Evolutionary conservation across 2,797 vertebrate genomes (phyloP).

Genomic region (Peromyscus melanophrys): DNA sequence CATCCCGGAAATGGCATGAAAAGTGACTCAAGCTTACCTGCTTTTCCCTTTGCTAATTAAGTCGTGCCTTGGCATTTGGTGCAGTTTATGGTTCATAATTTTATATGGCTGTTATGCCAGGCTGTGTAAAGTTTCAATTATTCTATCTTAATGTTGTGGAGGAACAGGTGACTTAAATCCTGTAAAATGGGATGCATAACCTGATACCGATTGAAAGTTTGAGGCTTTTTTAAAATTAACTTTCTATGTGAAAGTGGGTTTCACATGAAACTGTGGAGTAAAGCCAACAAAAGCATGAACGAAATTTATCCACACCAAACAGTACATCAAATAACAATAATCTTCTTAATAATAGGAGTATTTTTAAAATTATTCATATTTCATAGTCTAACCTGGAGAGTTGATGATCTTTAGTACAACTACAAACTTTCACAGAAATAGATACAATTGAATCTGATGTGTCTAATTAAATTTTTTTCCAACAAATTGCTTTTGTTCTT

Average conservation of each 20-base stretch:
- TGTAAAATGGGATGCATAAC: neutral
- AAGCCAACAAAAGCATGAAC: neutral
- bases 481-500: slow-evolving; percentile 92
- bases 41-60: slow-evolving; percentile 81
- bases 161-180: slow-evolving; percentile 42
- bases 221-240: neutral
- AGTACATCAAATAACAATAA: neutral
- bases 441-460: slow-evolving; percentile 89
- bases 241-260: neutral
- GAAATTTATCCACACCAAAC: neutral
- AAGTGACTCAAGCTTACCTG: slow-evolving; percentile 43
- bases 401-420: slow-evolving; percentile 85
- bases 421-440: slow-evolving; percentile 90
- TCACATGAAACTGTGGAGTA: neutral
- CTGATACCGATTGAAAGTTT: neutral
- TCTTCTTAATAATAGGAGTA: slow-evolving; percentile 64
- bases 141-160: slow-evolving; percentile 10
- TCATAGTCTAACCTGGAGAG: slow-evolving; percentile 77
- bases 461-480: slow-evolving; percentile 92
- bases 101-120: slow-evolving; percentile 65
- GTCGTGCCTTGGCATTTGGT: slow-evolving; percentile 72
- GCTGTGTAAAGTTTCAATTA: slow-evolving; percentile 33
- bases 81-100: slow-evolving; percentile 71
- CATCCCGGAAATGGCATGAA: slow-evolving; percentile 56
- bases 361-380: slow-evolving; percentile 77